Percentiles rank a stretch among this genome's conserved stretches.
Evolutionary conservation across 1,140 invertebrate genomes (phyloP).

Genomic region (Papilio machaon): DNA sequence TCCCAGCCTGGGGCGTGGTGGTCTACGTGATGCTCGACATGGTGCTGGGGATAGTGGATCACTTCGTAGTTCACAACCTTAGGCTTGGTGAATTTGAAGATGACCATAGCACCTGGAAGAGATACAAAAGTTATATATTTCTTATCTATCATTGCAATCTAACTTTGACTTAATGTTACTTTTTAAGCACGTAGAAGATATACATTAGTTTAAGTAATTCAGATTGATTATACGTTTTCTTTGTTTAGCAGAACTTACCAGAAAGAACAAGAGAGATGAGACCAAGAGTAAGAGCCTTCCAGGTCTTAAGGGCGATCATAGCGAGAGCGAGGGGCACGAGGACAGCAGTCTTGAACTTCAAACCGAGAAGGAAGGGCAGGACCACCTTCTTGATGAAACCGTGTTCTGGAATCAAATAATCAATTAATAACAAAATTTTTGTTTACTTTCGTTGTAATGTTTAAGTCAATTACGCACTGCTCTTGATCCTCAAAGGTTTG

Average conservation of each 20-base stretch:
- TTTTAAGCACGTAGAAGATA: no score
- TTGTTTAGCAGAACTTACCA: constrained; percentile 58
- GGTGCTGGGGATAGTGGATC: constrained; percentile 91
- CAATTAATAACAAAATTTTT: constrained; percentile 34
- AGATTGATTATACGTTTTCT: not conserved
- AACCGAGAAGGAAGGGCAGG: constrained; percentile 90
- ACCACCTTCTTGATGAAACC: constrained; percentile 92
- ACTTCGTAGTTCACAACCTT: constrained; percentile 93
- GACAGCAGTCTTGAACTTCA: constrained; percentile 92
- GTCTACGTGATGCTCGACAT: constrained; percentile 85
- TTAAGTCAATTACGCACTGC: constrained; percentile 59
- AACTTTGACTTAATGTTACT: not conserved
- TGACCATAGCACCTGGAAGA: constrained; percentile 87
- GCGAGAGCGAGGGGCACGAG: constrained; percentile 90
- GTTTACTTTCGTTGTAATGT: constrained; percentile 30
- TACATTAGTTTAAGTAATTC: no score
- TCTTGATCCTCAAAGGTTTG: constrained; percentile 78
- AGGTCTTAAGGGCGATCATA: constrained; percentile 92
- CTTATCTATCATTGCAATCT: not conserved
- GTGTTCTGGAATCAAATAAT: constrained; percentile 83
- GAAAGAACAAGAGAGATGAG: constrained; percentile 91
- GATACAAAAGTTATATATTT: constrained; percentile 29
- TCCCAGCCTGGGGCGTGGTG: constrained; percentile 81
- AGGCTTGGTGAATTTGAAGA: constrained; percentile 92
- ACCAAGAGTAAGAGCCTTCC: constrained; percentile 92